Base-by-base conservation (phyloP, 1,140 invertebrate species). In the Drosophila busckii region DNA sequence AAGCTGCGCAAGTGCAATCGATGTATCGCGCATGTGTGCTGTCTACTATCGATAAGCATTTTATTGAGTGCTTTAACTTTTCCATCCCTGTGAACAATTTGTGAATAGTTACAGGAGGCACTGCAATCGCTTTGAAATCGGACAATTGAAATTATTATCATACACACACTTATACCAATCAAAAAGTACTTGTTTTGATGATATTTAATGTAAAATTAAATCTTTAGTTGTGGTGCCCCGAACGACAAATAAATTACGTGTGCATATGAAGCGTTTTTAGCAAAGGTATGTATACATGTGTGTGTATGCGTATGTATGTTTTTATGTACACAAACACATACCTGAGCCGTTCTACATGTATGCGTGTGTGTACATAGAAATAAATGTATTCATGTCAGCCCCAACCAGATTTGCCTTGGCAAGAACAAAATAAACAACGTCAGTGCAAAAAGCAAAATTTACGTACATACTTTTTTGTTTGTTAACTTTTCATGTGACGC, bases 231-330 rank as follows among this genome's bases (percentile, higher is more conserved):
- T 32, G 31, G 20, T 32, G 26, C 3, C 9, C 15, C 2, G 23
- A 12, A 28, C n/a, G n/a, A n/a, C n/a, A 52, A 29, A 8, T 15
- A 35, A 42, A 37, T 23, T 52, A 37, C 29, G 38, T 52, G 55
- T 23, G 4, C 13, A 29, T 42, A 29, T 52, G 23, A 59, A 22
- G 15, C 29, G 17, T 9, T 37, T 23, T 29, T 31, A 52, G 16
- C n/a, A n/a, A 37, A 59, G 55, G 55, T 59, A 59, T 31, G 42
- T 45, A 45, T 29, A 45, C 12, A 29, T 41, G 37, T 58, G 41
- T 52, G 10, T 34, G 8, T 32, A 8, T 23, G 29, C n/a, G 9
- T 29, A 13, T 26, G 15, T 42, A 28, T 19, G 15, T 19, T 45
- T 31, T 29, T 7, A 29, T 32, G 34, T 40, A 13, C 7, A 37